These are phyloP conservation scores for Sympetrum striolatum DNA, from an alignment of 2,888 invertebrate species.

Conservation along the genomic window DNA sequence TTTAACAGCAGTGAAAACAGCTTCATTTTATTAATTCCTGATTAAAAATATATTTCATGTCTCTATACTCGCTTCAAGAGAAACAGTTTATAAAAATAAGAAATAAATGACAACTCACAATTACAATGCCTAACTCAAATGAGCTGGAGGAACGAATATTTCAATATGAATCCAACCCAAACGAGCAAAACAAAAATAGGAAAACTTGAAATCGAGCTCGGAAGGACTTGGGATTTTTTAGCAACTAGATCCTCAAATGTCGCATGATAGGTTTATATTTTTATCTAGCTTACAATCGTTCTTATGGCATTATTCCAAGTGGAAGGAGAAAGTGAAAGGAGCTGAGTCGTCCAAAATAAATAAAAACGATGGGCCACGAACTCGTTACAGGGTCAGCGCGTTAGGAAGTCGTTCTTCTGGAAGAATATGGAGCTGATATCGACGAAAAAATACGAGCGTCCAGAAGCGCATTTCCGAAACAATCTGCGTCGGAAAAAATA, in stretches of 20 bases:
- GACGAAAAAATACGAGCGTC: background rate
- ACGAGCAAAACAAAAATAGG: too few relatives aligned
- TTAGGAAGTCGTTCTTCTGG: background rate
- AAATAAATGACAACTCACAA: too few relatives aligned
- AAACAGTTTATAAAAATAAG: too few relatives aligned
- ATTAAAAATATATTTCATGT: too few relatives aligned
- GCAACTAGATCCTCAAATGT: background rate
- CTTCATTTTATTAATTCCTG: too few relatives aligned
- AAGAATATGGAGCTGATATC: background rate
- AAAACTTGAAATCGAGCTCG: background rate
- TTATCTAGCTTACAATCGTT: background rate
- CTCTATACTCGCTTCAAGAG: too few relatives aligned
- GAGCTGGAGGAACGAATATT: too few relatives aligned
- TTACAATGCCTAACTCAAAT: too few relatives aligned
- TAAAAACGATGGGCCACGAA: background rate
- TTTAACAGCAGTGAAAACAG: too few relatives aligned
- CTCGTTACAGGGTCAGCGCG: background rate
- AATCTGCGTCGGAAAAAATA: background rate
- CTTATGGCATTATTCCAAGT: constrained; percentile 26
- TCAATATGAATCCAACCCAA: too few relatives aligned
- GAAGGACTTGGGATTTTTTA: background rate
- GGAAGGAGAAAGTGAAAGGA: background rate
- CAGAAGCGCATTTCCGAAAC: background rate
- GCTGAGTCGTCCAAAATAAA: constrained; percentile 24
- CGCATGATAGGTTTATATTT: constrained; percentile 2